These are phyloP conservation scores for Poeciliopsis turneri DNA, from an alignment of 2,797 vertebrate species.

Conservation along the genomic window DNA sequence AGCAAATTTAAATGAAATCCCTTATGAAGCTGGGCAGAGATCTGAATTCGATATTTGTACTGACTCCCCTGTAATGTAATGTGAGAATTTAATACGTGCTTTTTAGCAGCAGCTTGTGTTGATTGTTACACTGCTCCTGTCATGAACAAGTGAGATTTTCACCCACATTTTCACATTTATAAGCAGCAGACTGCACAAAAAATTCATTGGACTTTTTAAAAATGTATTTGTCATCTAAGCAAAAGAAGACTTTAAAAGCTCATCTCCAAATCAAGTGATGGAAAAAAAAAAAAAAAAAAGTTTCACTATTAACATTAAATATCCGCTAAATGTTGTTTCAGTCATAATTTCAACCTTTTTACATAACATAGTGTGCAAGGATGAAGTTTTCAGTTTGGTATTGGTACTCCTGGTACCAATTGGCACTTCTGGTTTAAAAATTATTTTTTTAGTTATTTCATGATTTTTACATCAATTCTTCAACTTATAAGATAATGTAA, in stretches of 20 bases:
- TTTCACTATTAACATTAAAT: not conserved
- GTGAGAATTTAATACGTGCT: constrained; percentile 27
- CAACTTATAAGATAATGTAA: not conserved
- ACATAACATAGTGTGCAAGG: not conserved
- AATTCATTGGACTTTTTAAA: not conserved
- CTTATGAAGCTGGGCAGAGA: not conserved
- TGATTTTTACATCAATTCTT: not conserved
- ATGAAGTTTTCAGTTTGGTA: not conserved
- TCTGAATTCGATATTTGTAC: constrained; percentile 15
- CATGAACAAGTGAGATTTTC: not conserved
- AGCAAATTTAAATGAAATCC: not conserved
- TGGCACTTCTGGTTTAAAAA: not conserved
- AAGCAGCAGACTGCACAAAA: not conserved
- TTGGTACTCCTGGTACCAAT: not conserved
- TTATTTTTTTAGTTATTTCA: not conserved
- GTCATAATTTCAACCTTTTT: not conserved
- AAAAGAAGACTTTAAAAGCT: not conserved
- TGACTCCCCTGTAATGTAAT: constrained; percentile 11
- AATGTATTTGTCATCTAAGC: not conserved
- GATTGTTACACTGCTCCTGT: not conserved
- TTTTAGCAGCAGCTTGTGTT: constrained; percentile 10
- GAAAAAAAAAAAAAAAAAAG: too few relatives aligned
- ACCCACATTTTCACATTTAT: not conserved
- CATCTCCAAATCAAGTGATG: not conserved
- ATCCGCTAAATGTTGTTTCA: not conserved